Conservation (phyloP, 2,797 vertebrate genomes). For the Carapus acus region DNA sequence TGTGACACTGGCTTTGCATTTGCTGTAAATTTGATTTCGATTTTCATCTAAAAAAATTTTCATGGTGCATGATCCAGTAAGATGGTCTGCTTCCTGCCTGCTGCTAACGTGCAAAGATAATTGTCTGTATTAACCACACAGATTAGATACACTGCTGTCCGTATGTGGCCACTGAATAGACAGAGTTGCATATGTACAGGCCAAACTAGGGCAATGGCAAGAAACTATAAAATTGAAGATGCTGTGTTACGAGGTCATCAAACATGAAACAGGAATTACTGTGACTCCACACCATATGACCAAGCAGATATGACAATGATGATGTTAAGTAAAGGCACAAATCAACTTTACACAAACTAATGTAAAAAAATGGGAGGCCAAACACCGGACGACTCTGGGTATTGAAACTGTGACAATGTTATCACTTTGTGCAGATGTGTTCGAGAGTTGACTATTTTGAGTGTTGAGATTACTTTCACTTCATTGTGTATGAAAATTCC, state of each 20-base stretch:
- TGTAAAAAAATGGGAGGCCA: not conserved
- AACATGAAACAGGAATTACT: not conserved
- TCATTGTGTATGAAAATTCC: no score
- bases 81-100: not conserved
- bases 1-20: constrained; percentile 40
- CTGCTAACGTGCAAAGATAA: not conserved
- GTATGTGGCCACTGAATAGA: not conserved
- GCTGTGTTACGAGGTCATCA: not conserved
- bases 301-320: not conserved
- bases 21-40: constrained; percentile 38
- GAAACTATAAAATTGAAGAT: no score
- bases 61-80: constrained; percentile 20
- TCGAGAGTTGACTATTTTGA: no score
- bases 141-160: not conserved
- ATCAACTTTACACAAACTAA: not conserved
- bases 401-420: not conserved
- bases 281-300: not conserved
- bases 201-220: no score
- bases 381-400: no score
- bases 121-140: constrained; percentile 3
- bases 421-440: no score
- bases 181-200: no score
- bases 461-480: no score
- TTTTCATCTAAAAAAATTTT: no score
- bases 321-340: not conserved